Base-by-base conservation (phyloP, 2,797 vertebrate genomes). In the Phyllotis vaccarum region DNA sequence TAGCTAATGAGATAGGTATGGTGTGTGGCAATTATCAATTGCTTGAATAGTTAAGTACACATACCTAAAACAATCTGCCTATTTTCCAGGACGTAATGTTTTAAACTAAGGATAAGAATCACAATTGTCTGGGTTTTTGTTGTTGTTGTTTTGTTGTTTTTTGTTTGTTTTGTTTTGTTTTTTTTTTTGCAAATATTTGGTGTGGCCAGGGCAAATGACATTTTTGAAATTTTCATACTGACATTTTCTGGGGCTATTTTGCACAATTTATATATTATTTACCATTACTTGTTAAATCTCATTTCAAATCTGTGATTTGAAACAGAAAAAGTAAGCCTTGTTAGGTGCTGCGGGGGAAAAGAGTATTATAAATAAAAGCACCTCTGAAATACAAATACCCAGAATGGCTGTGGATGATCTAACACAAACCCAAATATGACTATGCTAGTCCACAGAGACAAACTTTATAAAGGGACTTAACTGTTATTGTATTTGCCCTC, bases 251-350 rank as follows among this genome's bases (percentile, higher is more conserved):
- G 91, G 54, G 3, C 72, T 92, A 29, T 91, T 95, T 72, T 86
- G 24, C 27, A 21, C 49, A 43, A 89, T 8, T 8, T 6, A 40
- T 9, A 60, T 74, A 31, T 11, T 94, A 46, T 90, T 88, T 82
- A 86, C 76, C 40, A 86, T 43, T 24, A 85, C 0, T 49, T 79
- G 76, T 89, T 91, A 92, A 89, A 89, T n/a, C 34, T 94, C 12
- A 56, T 68, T 96, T 96, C 66, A 91, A 90, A 92, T 90, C 37
- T 92, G 8, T 82, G 19, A 64, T 79, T n/a, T 70, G 64, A 80
- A 79, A 82, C 90, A 58, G 75, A 75, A 52, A 95, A 31, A 72
- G 9, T 64, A 60, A 96, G 37, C 5, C n/a, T 74, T 70, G 13
- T 31, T 40, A 76, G 37, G 31, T 89, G 93, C 11, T 19, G 37